These are phyloP conservation scores for Dasyurus viverrinus DNA, from an alignment of 2,113 vertebrate species.

Conservation along the genomic window DNA sequence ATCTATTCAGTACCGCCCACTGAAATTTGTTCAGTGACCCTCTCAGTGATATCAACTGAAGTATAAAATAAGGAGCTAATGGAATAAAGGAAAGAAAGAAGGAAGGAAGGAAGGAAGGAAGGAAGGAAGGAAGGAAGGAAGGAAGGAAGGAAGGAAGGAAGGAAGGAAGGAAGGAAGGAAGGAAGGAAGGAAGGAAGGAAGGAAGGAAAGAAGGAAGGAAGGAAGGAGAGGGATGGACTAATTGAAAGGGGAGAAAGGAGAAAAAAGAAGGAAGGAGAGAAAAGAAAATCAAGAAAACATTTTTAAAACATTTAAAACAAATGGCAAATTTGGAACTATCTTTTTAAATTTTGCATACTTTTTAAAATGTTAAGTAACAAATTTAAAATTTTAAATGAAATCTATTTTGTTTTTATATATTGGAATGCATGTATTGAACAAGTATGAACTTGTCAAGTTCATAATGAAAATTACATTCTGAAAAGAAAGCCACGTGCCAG, in stretches of 20 bases:
- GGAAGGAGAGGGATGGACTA: no score
- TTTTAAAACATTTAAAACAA: not conserved
- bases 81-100: not conserved
- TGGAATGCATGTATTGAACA: not conserved
- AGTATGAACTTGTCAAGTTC: not conserved
- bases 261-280: not conserved
- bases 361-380: not conserved
- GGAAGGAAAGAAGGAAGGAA: not conserved
- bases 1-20: not conserved
- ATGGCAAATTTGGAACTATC: not conserved
- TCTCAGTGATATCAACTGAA: not conserved
- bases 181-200: not conserved
- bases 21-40: not conserved
- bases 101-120: not conserved
- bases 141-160: not conserved
- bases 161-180: not conserved
- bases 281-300: not conserved
- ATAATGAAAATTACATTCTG: not conserved
- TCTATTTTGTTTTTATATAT: not conserved
- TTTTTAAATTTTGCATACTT: not conserved
- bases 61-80: not conserved
- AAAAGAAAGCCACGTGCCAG: not conserved
- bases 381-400: not conserved
- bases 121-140: not conserved
- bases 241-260: not conserved